These are phyloP conservation scores for Synchiropus splendidus DNA, from an alignment of 2,113 vertebrate genomes.

Conservation along the genomic window DNA sequence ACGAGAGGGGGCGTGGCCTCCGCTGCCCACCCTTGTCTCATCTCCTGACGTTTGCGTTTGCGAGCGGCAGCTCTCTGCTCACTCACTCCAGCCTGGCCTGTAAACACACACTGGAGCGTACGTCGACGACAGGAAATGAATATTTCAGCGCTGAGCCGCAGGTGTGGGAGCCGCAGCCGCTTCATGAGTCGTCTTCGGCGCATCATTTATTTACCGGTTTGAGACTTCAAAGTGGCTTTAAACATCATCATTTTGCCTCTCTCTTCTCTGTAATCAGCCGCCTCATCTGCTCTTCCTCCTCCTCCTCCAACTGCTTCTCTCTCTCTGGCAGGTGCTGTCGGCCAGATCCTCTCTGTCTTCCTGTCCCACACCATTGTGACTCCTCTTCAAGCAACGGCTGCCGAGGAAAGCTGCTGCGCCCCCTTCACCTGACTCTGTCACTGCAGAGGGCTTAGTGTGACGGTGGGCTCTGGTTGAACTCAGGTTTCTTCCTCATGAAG, in stretches of 20 bases:
- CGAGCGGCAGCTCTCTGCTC: constrained; percentile 18
- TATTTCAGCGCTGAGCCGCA: constrained; percentile 57
- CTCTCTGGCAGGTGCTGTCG: constrained; percentile 29
- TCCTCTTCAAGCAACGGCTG: too few relatives aligned
- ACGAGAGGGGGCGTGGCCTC: constrained; percentile 39
- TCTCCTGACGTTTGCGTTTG: constrained; percentile 16
- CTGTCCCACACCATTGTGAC: too few relatives aligned
- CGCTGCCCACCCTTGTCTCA: constrained; percentile 6
- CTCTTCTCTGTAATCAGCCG: constrained; percentile 55
- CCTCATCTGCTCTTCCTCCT: constrained; percentile 27
- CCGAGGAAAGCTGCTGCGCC: too few relatives aligned
- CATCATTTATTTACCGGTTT: constrained; percentile 64
- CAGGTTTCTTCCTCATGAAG: too few relatives aligned
- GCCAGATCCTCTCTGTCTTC: not conserved
- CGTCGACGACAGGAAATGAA: constrained; percentile 58
- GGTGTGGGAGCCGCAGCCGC: constrained; percentile 50
- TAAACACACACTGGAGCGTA: constrained; percentile 21
- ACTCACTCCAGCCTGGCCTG: constrained; percentile 25
- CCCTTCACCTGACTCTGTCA: too few relatives aligned
- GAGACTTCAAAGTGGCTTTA: constrained; percentile 60
- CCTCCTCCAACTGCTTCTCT: constrained; percentile 20
- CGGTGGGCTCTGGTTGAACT: too few relatives aligned
- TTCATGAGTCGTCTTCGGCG: constrained; percentile 42
- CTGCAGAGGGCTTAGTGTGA: too few relatives aligned
- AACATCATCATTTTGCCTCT: constrained; percentile 55